Conservation (phyloP, 1,140 invertebrate species). For the Temnothorax longispinosus region DNA sequence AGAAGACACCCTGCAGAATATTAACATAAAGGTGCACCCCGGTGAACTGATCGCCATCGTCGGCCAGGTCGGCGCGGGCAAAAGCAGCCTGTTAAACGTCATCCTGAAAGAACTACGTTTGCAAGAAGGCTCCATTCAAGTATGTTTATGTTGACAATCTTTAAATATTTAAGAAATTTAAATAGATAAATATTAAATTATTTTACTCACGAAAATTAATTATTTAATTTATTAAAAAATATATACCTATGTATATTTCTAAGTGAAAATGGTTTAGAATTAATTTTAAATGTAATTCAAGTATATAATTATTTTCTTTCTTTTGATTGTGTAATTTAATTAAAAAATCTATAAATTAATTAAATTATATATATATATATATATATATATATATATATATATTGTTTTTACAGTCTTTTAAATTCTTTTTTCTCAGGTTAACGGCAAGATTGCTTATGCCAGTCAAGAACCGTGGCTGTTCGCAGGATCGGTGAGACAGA, state of each 20-base stretch:
- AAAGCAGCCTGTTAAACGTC: slow-evolving; percentile 91
- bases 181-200: neutral
- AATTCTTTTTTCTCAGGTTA: slow-evolving; percentile 80
- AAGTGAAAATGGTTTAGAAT: neutral
- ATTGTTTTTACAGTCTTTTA: neutral
- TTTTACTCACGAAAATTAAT: neutral
- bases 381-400: neutral
- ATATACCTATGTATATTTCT: neutral
- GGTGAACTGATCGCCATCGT: slow-evolving; percentile 90
- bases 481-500: slow-evolving; percentile 89
- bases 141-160: slow-evolving; percentile 64
- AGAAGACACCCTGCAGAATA: slow-evolving; percentile 85
- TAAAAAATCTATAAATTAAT: neutral
- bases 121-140: slow-evolving; percentile 83
- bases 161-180: slow-evolving; percentile 13
- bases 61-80: slow-evolving; percentile 93
- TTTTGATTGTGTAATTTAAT: neutral
- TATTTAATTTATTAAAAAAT: neutral
- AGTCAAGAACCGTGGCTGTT: slow-evolving; percentile 92
- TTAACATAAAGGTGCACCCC: slow-evolving; percentile 88
- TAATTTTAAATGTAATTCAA: neutral
- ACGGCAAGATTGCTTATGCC: slow-evolving; percentile 89
- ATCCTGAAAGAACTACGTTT: slow-evolving; percentile 91
- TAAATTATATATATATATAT: neutral
- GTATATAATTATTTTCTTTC: neutral